phyloP scores from a whole-genome alignment of 1,140 invertebrate genomes.

The Drosophila athabasca region DNA sequence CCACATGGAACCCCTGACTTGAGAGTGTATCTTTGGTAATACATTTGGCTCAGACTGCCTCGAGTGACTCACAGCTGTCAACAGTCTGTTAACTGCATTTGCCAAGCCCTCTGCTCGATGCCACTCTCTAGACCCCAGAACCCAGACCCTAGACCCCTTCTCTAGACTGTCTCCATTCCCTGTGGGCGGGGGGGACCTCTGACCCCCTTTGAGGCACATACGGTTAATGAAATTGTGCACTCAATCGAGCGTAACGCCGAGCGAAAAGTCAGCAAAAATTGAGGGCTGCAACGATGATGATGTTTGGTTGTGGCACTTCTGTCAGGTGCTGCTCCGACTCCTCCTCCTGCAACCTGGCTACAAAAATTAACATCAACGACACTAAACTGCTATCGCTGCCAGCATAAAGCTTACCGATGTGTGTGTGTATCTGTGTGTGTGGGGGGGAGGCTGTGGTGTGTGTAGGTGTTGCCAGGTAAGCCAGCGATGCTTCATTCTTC shows the following conservation, averaged over 20 bases:
- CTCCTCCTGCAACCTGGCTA: slow-evolving; percentile 25
- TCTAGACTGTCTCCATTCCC: slow-evolving; percentile 1
- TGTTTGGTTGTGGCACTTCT: slow-evolving; percentile 31
- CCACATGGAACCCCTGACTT: neutral
- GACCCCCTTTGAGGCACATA: slow-evolving; percentile 55
- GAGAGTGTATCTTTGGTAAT: neutral
- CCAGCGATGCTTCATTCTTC: slow-evolving; percentile 8
- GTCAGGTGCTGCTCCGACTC: slow-evolving; percentile 15
- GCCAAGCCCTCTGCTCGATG: slow-evolving; percentile 2
- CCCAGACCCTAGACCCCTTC: too few species aligned
- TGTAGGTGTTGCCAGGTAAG: slow-evolving; percentile 1
- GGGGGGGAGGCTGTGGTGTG: neutral
- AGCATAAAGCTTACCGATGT: slow-evolving; percentile 29
- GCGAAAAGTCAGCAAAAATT: slow-evolving; percentile 82
- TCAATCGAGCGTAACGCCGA: slow-evolving; percentile 82
- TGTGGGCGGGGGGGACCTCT: slow-evolving; percentile 2
- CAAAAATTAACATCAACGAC: slow-evolving; percentile 77
- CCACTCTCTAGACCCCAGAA: slow-evolving; percentile 1
- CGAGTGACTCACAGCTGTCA: slow-evolving; percentile 30
- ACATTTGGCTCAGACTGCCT: neutral
- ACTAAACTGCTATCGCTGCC: slow-evolving; percentile 71
- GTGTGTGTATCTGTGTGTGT: slow-evolving; percentile 17
- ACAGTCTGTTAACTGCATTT: slow-evolving; percentile 32
- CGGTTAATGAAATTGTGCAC: slow-evolving; percentile 83
- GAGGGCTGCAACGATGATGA: slow-evolving; percentile 64